Conservation (phyloP, 2,797 vertebrate genomes). For the Cebuella pygmaea region DNA sequence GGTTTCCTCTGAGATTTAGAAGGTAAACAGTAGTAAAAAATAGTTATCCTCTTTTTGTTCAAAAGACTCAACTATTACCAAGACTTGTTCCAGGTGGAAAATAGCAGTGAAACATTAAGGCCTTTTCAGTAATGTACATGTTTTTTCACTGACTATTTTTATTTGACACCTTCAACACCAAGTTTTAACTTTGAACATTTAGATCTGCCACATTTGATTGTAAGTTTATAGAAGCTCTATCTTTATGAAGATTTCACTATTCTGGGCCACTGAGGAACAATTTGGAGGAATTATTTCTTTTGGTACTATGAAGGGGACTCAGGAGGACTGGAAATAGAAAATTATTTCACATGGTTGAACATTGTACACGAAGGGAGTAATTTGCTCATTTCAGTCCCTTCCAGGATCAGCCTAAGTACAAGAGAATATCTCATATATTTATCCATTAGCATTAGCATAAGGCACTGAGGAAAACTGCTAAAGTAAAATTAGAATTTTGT, state of each 20-base stretch:
- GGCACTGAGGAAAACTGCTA: not conserved
- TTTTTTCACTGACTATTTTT: not conserved
- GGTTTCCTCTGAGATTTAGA: not conserved
- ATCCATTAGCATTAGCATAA: not conserved
- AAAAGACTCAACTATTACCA: not conserved
- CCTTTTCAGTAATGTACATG: not conserved
- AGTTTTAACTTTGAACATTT: constrained; percentile 9
- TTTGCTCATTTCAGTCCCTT: not conserved
- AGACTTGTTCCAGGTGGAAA: not conserved
- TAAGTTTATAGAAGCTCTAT: not conserved
- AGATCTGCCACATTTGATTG: not conserved
- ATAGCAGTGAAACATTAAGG: not conserved
- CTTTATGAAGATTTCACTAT: not conserved
- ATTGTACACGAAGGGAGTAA: not conserved
- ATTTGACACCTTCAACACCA: not conserved
- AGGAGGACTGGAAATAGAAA: not conserved
- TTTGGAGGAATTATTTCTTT: constrained; percentile 30
- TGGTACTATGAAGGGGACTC: not conserved
- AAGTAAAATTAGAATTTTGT: constrained; percentile 28
- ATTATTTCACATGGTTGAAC: constrained; percentile 24
- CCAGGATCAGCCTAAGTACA: not conserved
- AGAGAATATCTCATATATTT: not conserved
- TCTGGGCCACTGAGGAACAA: not conserved
- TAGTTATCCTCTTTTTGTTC: not conserved
- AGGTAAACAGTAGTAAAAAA: not conserved